Base-by-base conservation (phyloP, 2,888 invertebrate species). In the Phortica okadai region DNA sequence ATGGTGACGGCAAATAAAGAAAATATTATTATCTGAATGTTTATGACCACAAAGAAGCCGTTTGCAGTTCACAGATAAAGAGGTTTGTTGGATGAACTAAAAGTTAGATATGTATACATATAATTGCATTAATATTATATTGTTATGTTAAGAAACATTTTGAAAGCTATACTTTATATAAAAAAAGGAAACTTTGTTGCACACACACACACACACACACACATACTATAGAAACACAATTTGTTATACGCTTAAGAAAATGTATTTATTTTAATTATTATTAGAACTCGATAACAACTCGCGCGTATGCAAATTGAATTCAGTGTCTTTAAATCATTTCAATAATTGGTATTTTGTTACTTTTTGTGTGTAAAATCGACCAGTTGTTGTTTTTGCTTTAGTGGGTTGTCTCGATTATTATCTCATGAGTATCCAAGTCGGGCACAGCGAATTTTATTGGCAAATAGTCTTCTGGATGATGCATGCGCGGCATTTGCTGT, bases 361-460 rank as follows among this genome's bases (percentile, higher is more conserved):
- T 56, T 78, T 45, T 21, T 70, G 59, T 75, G 59, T 75, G 11
- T 70, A 14, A 67, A 67, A 67, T n/a, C 67, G 44, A 21, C 64
- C 64, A 64, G 64, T 14, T 44, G 72, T 50, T 76, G 54, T 78
- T 0, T 66, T 66, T 66, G 14, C 8, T 33, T 66, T 88, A 90
- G 83, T 90, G 90, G 76, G 89, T 90, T 81, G 89, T 90, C 83
- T 90, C 90, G 84, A 90, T 90, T 16, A 90, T 89, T 78, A 90
- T 90, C 80, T 90, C 89, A 77, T 90, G 90, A 74, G 90, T 89
- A 80, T 90, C 90, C 80, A 86, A 82, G 80, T 90, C 89, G 66
- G 89, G 86, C 70, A 90, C 90, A 79, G 88, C 84, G 79, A 88
- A 90, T 78, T 90, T 90, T 80, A 90, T 88, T 64, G 89, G 90